Percentiles rank a stretch among this genome's conserved stretches.
These are phyloP conservation scores for Sinocyclocheilus grahami DNA, from an alignment of 2,113 vertebrate species.

Conservation along the genomic window DNA sequence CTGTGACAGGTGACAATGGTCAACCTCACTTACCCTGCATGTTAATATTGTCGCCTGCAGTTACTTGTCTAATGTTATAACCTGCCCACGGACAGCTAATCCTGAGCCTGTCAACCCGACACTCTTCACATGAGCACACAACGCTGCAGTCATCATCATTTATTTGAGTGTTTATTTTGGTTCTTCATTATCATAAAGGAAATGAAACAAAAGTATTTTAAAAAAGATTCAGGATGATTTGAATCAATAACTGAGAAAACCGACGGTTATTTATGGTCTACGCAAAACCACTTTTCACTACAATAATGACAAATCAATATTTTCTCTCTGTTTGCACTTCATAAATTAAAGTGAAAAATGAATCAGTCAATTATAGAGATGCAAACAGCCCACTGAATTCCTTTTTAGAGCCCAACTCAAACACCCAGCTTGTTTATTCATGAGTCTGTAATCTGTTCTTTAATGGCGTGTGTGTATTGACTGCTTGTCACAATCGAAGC, in stretches of 20 bases:
- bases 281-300: constrained; percentile 17
- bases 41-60: constrained; percentile 61
- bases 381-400: background rate
- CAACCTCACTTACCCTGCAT: constrained; percentile 61
- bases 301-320: constrained; percentile 46
- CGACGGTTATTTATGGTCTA: constrained; percentile 1
- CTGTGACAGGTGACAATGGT: constrained; percentile 62
- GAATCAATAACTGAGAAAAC: constrained; percentile 1
- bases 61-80: constrained; percentile 62
- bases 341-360: constrained; percentile 39
- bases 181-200: background rate
- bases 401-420: constrained; percentile 21
- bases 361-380: background rate
- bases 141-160: background rate
- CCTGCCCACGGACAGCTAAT: constrained; percentile 59
- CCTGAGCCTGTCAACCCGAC: constrained; percentile 63
- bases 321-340: constrained; percentile 32
- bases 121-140: constrained; percentile 7
- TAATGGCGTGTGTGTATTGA: constrained; percentile 44
- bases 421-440: constrained; percentile 28
- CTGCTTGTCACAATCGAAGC: constrained; percentile 20
- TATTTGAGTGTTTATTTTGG: background rate
- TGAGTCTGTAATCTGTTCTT: constrained; percentile 43
- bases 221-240: background rate
- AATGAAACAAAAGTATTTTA: constrained; percentile 13